Conservation (phyloP, 1,140 invertebrate species). For the Gonatopus flavifemur region DNA sequence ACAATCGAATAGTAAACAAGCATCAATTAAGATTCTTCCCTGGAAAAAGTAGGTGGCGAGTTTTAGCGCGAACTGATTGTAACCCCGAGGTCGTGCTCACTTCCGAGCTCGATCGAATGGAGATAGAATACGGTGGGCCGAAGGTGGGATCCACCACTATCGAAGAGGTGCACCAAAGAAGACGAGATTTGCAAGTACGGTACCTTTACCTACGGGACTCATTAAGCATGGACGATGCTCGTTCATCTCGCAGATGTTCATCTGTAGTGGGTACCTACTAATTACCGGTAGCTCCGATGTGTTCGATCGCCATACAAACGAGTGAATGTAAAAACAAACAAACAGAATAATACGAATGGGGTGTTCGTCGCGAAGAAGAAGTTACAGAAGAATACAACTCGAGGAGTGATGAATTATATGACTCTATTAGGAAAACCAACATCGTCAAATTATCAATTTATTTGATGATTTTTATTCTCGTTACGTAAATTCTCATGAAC, state of each 20-base stretch:
- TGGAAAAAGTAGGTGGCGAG: constrained; percentile 7
- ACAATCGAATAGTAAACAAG: too few species aligned
- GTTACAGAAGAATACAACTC: too few species aligned
- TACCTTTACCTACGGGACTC: constrained; percentile 30
- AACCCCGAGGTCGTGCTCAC: neutral
- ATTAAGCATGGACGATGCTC: constrained; percentile 49
- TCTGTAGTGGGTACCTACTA: constrained; percentile 54
- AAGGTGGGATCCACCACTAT: constrained; percentile 17
- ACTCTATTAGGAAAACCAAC: too few species aligned
- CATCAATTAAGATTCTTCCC: too few species aligned
- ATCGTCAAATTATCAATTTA: too few species aligned
- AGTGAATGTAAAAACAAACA: too few species aligned
- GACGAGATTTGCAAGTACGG: constrained; percentile 28
- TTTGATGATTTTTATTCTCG: too few species aligned
- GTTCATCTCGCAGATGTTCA: constrained; percentile 51
- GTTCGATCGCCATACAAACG: constrained; percentile 26
- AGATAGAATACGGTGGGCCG: constrained; percentile 24
- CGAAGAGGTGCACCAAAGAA: constrained; percentile 6
- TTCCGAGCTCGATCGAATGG: constrained; percentile 15
- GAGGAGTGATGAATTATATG: too few species aligned
- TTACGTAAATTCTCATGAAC: too few species aligned
- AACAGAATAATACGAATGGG: too few species aligned
- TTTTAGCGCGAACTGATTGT: constrained; percentile 13
- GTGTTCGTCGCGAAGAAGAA: too few species aligned
- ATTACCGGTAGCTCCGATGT: constrained; percentile 47